Evolutionary conservation across 2,113 vertebrate genomes (phyloP), one percentile per base, ranked within the genome.

Genomic region (Mastomys coucha): DNA sequence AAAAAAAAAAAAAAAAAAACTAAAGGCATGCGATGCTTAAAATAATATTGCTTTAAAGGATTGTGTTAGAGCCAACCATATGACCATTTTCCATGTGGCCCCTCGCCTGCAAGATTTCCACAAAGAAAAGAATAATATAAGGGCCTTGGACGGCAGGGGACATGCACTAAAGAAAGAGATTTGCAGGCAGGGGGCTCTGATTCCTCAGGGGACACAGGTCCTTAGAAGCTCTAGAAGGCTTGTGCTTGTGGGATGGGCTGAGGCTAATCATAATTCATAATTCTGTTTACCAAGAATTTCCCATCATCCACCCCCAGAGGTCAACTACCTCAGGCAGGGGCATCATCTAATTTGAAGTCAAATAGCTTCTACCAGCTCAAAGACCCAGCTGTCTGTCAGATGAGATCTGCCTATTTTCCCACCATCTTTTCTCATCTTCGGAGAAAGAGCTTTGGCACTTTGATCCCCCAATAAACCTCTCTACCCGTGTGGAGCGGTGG

Each of bases 31-130:
- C 1, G 31, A 7, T 72, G 36, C 70, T 39, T 72, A n/a, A 72
- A 20, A 39, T 9, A 39, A 70, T 17, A 70, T 53, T 95, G 73
- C 88, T 72, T 78, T 7, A 77, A 92, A 60, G 45, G 82, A 77
- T 22, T 84, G 16, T 69, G 45, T 69, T 78, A 53, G n/a, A 24
- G 22, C 36, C 19, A 8, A 7, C 69, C 19, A 39, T 90, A 80
- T 80, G 75, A n/a, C 70, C 53, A 49, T 80, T 92, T 96, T 81
- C 49, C 26, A 51, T 26, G 69, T 91, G 56, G 45, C 78, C 81
- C 31, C n/a, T 93, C 51, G 78, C 88, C 51, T 36, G 51, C 28
- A 82, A 70, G 75, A 76, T 91, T 85, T 33, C 45, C 65, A 89
- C 42, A 67, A 51, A 58, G 94, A 33, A 90, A 51, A 95, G 77